Conservation (phyloP, 2,113 vertebrate species). For the Calyptommatus sinebrachiatus region DNA sequence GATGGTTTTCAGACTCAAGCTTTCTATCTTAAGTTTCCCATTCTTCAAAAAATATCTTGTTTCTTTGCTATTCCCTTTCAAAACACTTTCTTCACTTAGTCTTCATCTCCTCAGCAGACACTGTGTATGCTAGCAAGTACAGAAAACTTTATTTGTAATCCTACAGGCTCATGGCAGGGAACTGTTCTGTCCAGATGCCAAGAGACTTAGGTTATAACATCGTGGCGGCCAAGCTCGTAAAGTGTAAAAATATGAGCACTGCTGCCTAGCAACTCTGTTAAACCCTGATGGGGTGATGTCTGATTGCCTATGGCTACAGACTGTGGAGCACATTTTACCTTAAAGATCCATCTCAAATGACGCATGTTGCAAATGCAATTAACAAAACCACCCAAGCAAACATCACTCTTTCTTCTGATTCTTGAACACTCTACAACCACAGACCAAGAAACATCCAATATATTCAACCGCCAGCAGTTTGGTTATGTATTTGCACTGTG, state of each 20-base stretch:
- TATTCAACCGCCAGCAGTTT: not conserved
- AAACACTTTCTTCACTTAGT: not conserved
- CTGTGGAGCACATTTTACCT: not conserved
- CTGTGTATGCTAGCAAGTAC: not conserved
- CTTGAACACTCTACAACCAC: not conserved
- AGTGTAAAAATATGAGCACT: accelerated
- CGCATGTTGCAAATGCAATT: not conserved
- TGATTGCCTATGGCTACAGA: accelerated
- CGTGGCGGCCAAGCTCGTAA: not conserved
- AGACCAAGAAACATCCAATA: not conserved
- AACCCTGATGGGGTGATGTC: not conserved
- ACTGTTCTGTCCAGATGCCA: not conserved
- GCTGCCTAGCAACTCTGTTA: conserved; percentile 42
- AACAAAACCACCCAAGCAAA: not conserved
- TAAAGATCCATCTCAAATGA: accelerated
- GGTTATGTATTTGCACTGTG: no score
- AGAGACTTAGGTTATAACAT: not conserved
- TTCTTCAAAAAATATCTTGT: not conserved
- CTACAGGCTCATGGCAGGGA: conserved; percentile 11
- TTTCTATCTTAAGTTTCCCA: not conserved
- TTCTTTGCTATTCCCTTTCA: not conserved
- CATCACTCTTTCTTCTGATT: not conserved
- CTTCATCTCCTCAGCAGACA: not conserved
- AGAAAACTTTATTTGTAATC: not conserved
- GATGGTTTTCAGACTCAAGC: not conserved